Conservation (phyloP, 2,797 vertebrate genomes). For the Valencia hispanica region DNA sequence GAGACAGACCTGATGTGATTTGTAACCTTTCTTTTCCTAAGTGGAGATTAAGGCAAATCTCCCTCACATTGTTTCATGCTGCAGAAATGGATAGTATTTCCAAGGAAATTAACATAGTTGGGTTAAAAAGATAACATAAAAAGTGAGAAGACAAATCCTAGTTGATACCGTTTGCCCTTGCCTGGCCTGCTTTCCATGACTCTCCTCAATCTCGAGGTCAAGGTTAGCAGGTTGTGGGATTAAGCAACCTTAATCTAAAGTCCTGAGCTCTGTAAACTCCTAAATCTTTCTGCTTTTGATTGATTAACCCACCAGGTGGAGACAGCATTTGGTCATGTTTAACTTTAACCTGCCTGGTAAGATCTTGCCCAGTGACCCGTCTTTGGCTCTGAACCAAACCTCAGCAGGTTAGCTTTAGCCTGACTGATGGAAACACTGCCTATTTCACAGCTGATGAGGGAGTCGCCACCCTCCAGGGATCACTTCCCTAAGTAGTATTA, state of each 20-base stretch:
- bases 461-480: conserved; percentile 63
- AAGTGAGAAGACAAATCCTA: conserved; percentile 10
- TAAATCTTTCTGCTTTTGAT: conserved; percentile 70
- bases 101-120: conserved; percentile 25
- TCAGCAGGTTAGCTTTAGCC: conserved; percentile 48
- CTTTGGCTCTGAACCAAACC: conserved; percentile 49
- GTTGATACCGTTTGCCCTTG: conserved; percentile 18
- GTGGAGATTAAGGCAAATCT: conserved; percentile 82
- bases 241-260: conserved; percentile 53
- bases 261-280: conserved; percentile 66
- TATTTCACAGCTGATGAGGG: conserved; percentile 58
- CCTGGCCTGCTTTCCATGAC: conserved; percentile 58
- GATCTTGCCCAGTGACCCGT: conserved; percentile 51
- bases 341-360: conserved; percentile 53
- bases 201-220: conserved; percentile 60
- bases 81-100: conserved; percentile 50
- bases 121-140: not conserved
- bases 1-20: conserved; percentile 82
- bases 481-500: conserved; percentile 79
- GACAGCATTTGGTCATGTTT: conserved; percentile 52
- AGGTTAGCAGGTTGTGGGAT: conserved; percentile 72
- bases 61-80: conserved; percentile 73
- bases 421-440: conserved; percentile 49
- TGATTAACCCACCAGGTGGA: conserved; percentile 70
- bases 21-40: conserved; percentile 84